These are phyloP conservation scores for Cryptocephalus primarius DNA, from an alignment of 2,888 invertebrate species.

Conservation along the genomic window DNA sequence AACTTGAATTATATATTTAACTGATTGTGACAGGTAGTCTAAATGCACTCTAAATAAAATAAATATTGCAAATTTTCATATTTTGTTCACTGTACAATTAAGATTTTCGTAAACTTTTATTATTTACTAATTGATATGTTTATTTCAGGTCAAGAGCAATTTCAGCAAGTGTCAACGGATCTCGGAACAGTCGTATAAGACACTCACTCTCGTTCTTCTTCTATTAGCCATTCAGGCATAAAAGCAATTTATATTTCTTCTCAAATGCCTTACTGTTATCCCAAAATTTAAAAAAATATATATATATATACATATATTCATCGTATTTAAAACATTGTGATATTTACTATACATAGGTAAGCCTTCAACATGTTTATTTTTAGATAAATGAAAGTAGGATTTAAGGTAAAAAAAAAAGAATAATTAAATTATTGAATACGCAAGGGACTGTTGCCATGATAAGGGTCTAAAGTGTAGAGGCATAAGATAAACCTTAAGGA, in stretches of 20 bases:
- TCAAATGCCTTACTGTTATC: constrained; percentile 20
- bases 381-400: constrained; percentile 1
- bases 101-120: neutral
- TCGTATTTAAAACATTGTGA: constrained; percentile 16
- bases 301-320: constrained; percentile 12
- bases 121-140: neutral
- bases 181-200: constrained; percentile 48
- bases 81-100: too few relatives aligned
- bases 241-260: constrained; percentile 16
- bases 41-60: too few relatives aligned
- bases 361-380: constrained; percentile 8
- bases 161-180: constrained; percentile 49
- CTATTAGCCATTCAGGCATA: constrained; percentile 13
- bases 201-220: constrained; percentile 12
- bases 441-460: too few relatives aligned
- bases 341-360: constrained; percentile 14
- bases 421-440: neutral
- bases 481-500: too few relatives aligned
- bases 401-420: neutral
- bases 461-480: too few relatives aligned
- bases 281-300: neutral
- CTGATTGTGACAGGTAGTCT: too few relatives aligned
- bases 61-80: too few relatives aligned
- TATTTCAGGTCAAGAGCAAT: constrained; percentile 54
- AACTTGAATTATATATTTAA: too few relatives aligned